Base-by-base conservation (phyloP, 2,113 vertebrate genomes). In the Muntiacus reevesi region DNA sequence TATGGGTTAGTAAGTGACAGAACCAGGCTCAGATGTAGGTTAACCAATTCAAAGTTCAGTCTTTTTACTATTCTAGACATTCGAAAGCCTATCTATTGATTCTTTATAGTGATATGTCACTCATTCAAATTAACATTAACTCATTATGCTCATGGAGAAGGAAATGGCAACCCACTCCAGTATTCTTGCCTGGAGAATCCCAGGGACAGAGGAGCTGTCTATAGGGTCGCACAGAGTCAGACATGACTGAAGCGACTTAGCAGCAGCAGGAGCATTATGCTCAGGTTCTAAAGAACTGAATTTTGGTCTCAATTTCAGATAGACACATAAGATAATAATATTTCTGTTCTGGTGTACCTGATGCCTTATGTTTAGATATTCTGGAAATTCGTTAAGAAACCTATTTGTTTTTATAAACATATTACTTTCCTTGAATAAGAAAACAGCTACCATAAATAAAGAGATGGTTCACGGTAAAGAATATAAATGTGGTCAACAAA, bases 361-460 rank as follows among this genome's bases (percentile, higher is more conserved):
- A 90, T 67, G 71, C 19, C 54, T 74, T 78, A 78, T 30, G 28
- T 79, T 71, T 57, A 96, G 21, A 25, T 47, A 79, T 62, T 97
- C 43, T 93, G 40, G 40, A 79, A 81, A 94, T 85, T 54, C 9
- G 1, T 40, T 67, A 57, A 74, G 28, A 95, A 95, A 90, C 13
- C 4, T 62, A 79, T 36, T 55, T 87, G 43, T 62, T 91, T 93
- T 52, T 43, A 25, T 7, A 55, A 55, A 25, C 30, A 54, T 81
- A 88, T 60, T 93, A 82, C 47, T 97, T 92, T 55, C 17, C n/a
- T 79, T 90, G 45, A 90, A 96, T 79, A 95, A 89, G 30, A 25
- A 91, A 96, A 95, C 6, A 93, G 40, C 23, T 88, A n/a, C 54
- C 36, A 67, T 33, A 84, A 96, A 78, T 19, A 87, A 50, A 57